Evolutionary conservation across 2,888 invertebrate genomes (phyloP).

Genomic region (Leptinotarsa peninsularis): DNA sequence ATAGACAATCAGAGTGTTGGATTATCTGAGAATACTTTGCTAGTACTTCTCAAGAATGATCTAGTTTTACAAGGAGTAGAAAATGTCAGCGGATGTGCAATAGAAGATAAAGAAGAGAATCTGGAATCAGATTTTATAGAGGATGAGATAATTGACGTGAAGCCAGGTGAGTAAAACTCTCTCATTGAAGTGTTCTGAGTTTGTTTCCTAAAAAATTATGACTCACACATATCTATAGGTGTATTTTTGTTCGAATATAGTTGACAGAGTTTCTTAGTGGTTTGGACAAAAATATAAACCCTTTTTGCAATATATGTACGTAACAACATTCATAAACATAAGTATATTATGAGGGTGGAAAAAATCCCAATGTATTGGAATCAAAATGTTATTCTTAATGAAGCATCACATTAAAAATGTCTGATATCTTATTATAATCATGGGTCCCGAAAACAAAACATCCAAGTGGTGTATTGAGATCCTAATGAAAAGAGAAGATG

Average conservation of each 20-base stretch:
- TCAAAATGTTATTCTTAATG: too few relatives aligned
- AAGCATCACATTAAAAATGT: too few relatives aligned
- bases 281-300: background rate
- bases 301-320: background rate
- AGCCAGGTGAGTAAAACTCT: slow-evolving; percentile 40
- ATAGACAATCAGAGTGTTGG: background rate
- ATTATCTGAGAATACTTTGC: background rate
- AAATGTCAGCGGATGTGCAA: slow-evolving; percentile 17
- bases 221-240: too few relatives aligned
- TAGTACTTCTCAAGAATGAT: slow-evolving; percentile 8
- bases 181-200: background rate
- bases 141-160: slow-evolving; percentile 38
- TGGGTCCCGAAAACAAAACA: too few relatives aligned
- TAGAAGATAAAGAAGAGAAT: slow-evolving; percentile 23
- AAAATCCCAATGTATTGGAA: too few relatives aligned
- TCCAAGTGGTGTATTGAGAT: too few relatives aligned
- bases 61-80: background rate
- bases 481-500: too few relatives aligned
- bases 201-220: background rate
- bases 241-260: too few relatives aligned
- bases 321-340: too few relatives aligned
- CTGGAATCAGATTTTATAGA: background rate
- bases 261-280: background rate
- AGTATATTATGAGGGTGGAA: too few relatives aligned
- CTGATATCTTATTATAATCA: too few relatives aligned